Evolutionary conservation across 1,140 invertebrate species (phyloP).

Genomic region (Aphidius gifuensis): DNA sequence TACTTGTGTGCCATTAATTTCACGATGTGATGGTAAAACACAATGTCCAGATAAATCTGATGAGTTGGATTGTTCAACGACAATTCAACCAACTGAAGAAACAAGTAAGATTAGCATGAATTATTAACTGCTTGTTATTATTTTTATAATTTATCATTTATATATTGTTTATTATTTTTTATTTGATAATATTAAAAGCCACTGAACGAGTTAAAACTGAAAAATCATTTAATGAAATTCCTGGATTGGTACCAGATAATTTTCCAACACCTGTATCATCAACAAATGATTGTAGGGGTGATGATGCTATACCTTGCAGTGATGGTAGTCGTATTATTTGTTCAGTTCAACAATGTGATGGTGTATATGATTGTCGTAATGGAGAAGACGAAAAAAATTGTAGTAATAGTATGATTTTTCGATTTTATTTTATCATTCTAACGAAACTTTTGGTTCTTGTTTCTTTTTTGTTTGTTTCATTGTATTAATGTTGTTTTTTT

Average conservation of each 20-base stretch:
- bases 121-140: not conserved
- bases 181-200: not conserved
- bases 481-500: slow-evolving; percentile 3
- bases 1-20: slow-evolving; percentile 55
- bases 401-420: slow-evolving; percentile 17
- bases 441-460: not conserved
- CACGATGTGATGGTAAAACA: slow-evolving; percentile 48
- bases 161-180: not conserved
- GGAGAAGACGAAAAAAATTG: slow-evolving; percentile 18
- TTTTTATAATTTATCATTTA: slow-evolving; percentile 3
- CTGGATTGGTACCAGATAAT: not conserved
- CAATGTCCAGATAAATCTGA: slow-evolving; percentile 59
- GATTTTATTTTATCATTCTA: slow-evolving; percentile 2
- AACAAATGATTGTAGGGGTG: slow-evolving; percentile 48
- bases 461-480: not conserved
- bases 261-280: not conserved
- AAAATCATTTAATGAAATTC: not conserved
- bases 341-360: slow-evolving; percentile 53
- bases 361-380: slow-evolving; percentile 52
- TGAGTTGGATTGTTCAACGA: slow-evolving; percentile 46
- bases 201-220: not conserved
- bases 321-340: slow-evolving; percentile 49
- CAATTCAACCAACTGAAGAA: not conserved
- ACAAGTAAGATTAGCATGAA: not conserved
- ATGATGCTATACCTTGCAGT: slow-evolving; percentile 49